Conservation (phyloP, 2,888 invertebrate species). For the Unio pictorum region DNA sequence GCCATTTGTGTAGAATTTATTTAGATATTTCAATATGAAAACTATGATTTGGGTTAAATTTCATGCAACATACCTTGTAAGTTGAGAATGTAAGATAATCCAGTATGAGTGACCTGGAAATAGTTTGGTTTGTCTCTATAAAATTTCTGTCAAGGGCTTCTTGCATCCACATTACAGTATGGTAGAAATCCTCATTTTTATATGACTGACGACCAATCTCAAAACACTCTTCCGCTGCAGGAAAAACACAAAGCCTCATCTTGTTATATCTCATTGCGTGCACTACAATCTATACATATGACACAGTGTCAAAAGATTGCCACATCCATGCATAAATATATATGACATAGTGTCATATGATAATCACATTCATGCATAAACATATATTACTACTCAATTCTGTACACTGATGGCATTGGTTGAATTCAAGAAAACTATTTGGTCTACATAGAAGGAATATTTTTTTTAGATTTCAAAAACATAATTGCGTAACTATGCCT, state of each 20-base stretch:
- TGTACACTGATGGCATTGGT: too few species aligned
- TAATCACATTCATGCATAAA: not conserved
- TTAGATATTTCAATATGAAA: too few species aligned
- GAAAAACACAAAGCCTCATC: slow-evolving; percentile 9
- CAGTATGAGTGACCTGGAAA: slow-evolving; percentile 43
- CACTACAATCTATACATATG: not conserved
- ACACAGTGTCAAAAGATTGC: not conserved
- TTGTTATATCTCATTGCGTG: not conserved
- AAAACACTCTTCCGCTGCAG: slow-evolving; percentile 90
- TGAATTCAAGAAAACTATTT: too few species aligned
- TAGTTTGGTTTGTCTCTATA: slow-evolving; percentile 44
- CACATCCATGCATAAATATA: not conserved
- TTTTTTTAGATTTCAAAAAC: too few species aligned
- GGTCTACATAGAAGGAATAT: too few species aligned
- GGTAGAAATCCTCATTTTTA: slow-evolving; percentile 90
- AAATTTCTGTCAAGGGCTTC: slow-evolving; percentile 81
- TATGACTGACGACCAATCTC: slow-evolving; percentile 94
- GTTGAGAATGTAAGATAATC: slow-evolving; percentile 58
- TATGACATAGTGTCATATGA: not conserved
- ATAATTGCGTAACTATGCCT: too few species aligned
- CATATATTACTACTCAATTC: too few species aligned
- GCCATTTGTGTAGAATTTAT: too few species aligned
- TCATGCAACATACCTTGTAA: slow-evolving; percentile 25
- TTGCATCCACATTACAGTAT: slow-evolving; percentile 95
- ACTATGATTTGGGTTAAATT: too few species aligned